These are phyloP conservation scores for Drosophila tsacasi DNA, from an alignment of 1,140 invertebrate genomes.

Conservation along the genomic window DNA sequence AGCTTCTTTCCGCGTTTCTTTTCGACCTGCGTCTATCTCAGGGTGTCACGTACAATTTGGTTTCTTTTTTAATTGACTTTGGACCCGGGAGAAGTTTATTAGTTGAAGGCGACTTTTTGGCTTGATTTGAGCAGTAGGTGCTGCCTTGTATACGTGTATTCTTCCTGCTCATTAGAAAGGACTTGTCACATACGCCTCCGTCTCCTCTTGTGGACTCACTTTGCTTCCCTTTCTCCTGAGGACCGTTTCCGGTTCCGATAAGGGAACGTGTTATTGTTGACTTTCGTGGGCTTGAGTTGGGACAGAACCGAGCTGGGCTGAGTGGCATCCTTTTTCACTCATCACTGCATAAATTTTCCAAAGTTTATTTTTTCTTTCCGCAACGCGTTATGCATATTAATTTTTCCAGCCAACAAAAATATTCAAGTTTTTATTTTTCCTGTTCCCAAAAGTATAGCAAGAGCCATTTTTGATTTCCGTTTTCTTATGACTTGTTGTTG, in stretches of 20 bases:
- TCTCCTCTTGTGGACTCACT: slow-evolving; percentile 52
- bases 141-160: slow-evolving; percentile 24
- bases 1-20: slow-evolving; percentile 15
- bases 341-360: slow-evolving; percentile 79
- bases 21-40: slow-evolving; percentile 41
- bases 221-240: background rate
- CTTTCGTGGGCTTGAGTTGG: slow-evolving; percentile 13
- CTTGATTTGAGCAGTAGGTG: slow-evolving; percentile 73
- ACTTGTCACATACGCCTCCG: slow-evolving; percentile 75
- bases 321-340: slow-evolving; percentile 80
- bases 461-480: background rate
- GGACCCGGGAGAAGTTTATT: slow-evolving; percentile 64
- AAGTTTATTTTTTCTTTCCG: slow-evolving; percentile 75
- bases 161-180: slow-evolving; percentile 71
- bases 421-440: slow-evolving; percentile 36
- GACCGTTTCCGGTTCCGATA: slow-evolving; percentile 59
- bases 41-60: slow-evolving; percentile 74
- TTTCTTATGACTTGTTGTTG: slow-evolving; percentile 2
- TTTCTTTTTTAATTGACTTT: slow-evolving; percentile 84
- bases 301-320: background rate
- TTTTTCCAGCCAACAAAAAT: slow-evolving; percentile 31
- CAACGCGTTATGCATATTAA: slow-evolving; percentile 80
- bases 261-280: slow-evolving; percentile 59
- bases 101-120: slow-evolving; percentile 49
- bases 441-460: slow-evolving; percentile 6